Percentiles rank a stretch among this genome's conserved stretches.
Evolutionary conservation across 2,113 vertebrate genomes (phyloP).

Genomic region (Oceanodroma tethys): DNA sequence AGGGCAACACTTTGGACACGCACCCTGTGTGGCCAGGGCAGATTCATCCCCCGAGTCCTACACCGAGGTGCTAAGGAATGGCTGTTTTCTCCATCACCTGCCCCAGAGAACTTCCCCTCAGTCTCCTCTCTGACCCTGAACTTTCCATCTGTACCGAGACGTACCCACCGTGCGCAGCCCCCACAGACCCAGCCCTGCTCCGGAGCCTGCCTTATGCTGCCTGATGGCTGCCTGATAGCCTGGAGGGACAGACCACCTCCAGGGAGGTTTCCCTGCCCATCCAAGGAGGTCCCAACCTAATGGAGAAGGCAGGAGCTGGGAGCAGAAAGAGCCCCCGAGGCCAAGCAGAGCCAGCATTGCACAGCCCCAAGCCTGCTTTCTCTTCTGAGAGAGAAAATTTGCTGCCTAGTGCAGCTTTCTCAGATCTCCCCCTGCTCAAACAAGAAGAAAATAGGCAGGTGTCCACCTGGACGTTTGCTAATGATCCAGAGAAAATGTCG

Average conservation of each 20-base stretch:
- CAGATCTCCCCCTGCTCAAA: background rate
- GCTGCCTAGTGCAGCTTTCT: background rate
- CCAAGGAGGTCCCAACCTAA: background rate
- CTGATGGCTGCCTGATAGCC: background rate
- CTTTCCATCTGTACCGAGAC: background rate
- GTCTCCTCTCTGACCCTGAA: background rate
- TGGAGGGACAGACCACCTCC: background rate
- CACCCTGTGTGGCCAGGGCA: background rate
- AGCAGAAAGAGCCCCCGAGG: background rate
- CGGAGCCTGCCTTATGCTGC: background rate
- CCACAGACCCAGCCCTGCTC: background rate
- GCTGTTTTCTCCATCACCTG: background rate
- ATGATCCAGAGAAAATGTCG: fast-evolving
- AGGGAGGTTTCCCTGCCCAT: background rate
- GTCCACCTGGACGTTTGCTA: background rate
- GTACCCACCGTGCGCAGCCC: fast-evolving
- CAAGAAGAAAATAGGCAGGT: background rate
- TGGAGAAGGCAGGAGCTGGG: background rate
- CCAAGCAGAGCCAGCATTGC: background rate
- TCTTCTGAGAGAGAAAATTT: background rate
- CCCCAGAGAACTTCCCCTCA: background rate
- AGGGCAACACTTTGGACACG: background rate
- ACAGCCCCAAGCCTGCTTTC: background rate
- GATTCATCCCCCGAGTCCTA: fast-evolving
- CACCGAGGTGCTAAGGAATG: fast-evolving